These are phyloP conservation scores for Aphelocoma coerulescens DNA, from an alignment of 2,113 vertebrate species.

Conservation along the genomic window DNA sequence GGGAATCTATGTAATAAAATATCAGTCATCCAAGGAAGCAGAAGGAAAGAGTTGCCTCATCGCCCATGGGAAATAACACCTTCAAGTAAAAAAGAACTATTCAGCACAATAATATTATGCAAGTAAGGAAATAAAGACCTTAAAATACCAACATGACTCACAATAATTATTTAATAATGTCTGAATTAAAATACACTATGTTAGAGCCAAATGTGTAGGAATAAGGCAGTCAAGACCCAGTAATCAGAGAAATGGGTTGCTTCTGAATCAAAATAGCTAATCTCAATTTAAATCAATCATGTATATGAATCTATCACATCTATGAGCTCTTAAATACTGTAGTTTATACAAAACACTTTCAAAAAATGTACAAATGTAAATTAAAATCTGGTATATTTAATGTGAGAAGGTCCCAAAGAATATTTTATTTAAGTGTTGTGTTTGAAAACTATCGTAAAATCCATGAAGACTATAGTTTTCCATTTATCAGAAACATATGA, in stretches of 20 bases:
- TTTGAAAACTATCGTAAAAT: background rate
- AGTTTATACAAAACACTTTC: background rate
- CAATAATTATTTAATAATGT: background rate
- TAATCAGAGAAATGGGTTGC: background rate
- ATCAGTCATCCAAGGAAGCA: slow-evolving; percentile 55
- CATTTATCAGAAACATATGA: background rate
- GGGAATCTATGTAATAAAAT: slow-evolving; percentile 55
- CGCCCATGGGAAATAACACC: slow-evolving; percentile 51
- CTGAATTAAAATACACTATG: background rate
- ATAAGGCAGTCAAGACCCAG: background rate
- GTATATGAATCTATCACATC: background rate
- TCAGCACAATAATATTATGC: background rate
- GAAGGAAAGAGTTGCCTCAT: slow-evolving; percentile 54
- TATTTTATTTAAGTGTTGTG: background rate
- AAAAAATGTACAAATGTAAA: background rate
- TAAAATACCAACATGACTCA: background rate
- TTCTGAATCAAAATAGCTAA: background rate
- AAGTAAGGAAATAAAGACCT: background rate
- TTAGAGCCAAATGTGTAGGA: background rate
- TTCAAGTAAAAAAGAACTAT: slow-evolving; percentile 48
- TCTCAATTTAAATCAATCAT: background rate
- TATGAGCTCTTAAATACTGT: background rate
- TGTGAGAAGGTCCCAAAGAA: background rate
- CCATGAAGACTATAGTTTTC: background rate
- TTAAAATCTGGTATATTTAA: background rate